Evolutionary conservation across 2,113 vertebrate genomes (phyloP).

Genomic region (Anas platyrhynchos): DNA sequence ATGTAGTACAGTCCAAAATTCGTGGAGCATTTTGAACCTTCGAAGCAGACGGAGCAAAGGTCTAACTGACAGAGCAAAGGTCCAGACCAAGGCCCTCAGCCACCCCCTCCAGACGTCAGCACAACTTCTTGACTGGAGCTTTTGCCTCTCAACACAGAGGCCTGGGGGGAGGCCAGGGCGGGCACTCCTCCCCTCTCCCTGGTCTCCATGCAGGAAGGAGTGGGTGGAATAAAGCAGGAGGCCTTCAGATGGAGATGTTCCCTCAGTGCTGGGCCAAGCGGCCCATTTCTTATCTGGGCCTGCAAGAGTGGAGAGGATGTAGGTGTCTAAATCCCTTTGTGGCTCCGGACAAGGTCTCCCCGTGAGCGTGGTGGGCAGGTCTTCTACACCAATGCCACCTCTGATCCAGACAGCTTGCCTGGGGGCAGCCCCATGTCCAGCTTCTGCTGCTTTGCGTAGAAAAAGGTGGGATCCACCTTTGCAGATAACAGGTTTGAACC

Average conservation of each 20-base stretch:
- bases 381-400: neutral
- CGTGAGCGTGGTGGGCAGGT: neutral
- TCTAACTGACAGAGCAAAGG: slow-evolving; percentile 4
- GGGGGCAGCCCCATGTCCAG: neutral
- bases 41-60: slow-evolving; percentile 6
- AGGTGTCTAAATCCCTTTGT: neutral
- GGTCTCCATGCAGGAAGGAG: neutral
- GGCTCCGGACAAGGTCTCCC: neutral
- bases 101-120: neutral
- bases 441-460: neutral
- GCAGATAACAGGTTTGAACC: neutral
- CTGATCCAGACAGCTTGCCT: neutral
- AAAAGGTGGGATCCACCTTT: neutral
- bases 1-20: slow-evolving; percentile 8
- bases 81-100: neutral
- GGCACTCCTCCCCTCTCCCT: neutral
- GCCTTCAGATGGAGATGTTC: neutral
- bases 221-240: neutral
- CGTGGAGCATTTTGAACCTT: neutral
- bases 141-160: neutral
- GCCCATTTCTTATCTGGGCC: neutral
- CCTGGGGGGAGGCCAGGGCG: neutral
- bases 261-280: neutral
- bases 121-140: neutral
- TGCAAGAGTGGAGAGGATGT: neutral